A percentile compares a stretch with the other conserved stretches of the same genome.
These are phyloP conservation scores for Oxygymnocypris stewartii DNA, from an alignment of 2,113 vertebrate genomes.

Conservation along the genomic window DNA sequence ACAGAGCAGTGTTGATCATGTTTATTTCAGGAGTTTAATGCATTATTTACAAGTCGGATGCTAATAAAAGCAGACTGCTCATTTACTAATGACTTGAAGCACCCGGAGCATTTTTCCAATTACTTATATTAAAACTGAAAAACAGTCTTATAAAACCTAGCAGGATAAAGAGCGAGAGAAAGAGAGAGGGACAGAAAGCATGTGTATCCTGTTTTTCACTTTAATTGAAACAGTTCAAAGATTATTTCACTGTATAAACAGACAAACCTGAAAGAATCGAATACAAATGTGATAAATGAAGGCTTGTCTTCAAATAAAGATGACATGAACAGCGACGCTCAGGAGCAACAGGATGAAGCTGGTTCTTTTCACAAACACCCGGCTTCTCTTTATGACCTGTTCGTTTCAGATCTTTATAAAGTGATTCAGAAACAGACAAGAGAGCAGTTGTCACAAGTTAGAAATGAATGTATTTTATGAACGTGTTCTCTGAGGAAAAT, in stretches of 20 bases:
- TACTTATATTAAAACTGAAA: constrained; percentile 85
- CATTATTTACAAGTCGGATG: constrained; percentile 97
- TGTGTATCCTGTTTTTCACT: constrained; percentile 36
- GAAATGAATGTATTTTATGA: constrained; percentile 40
- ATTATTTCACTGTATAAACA: constrained; percentile 42
- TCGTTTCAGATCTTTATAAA: constrained; percentile 35
- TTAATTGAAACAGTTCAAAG: constrained; percentile 50
- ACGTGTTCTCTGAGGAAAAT: constrained; percentile 46
- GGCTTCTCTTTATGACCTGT: constrained; percentile 14
- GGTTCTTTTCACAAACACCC: constrained; percentile 18
- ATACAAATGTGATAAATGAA: constrained; percentile 12
- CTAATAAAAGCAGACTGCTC: constrained; percentile 98
- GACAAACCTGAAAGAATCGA: constrained; percentile 38
- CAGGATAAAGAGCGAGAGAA: constrained; percentile 58
- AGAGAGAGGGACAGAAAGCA: constrained; percentile 35
- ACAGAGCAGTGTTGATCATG: constrained; percentile 80
- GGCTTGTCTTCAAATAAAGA: constrained; percentile 21
- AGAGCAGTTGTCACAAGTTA: constrained; percentile 28
- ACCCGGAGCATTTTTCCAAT: constrained; percentile 89
- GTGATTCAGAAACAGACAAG: neutral
- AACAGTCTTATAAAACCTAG: constrained; percentile 71
- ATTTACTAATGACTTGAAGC: constrained; percentile 97
- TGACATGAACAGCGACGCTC: neutral
- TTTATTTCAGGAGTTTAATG: constrained; percentile 90
- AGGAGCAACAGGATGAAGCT: constrained; percentile 1